A percentile compares a stretch with the other conserved stretches of the same genome.
Evolutionary conservation across 2,888 invertebrate genomes (phyloP).

Genomic region (Cryptocephalus moraei): DNA sequence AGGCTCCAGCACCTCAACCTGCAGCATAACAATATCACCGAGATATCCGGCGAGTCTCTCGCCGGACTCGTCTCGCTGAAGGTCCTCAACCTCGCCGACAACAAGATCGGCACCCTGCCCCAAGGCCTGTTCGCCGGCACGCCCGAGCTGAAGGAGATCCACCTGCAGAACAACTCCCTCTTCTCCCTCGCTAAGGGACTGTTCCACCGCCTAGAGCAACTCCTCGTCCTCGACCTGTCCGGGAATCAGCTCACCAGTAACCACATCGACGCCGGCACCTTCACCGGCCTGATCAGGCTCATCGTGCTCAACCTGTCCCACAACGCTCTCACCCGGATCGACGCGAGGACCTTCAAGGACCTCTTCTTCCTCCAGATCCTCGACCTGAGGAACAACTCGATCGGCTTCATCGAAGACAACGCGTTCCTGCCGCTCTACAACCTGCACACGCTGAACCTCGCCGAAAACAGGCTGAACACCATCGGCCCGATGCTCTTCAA

Average conservation of each 20-base stretch:
- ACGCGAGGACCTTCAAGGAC: slow-evolving; percentile 77
- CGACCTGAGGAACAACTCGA: slow-evolving; percentile 76
- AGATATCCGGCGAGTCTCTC: slow-evolving; percentile 69
- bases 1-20: slow-evolving; percentile 71
- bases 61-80: slow-evolving; percentile 69
- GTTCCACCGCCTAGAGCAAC: slow-evolving; percentile 73
- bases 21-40: slow-evolving; percentile 73
- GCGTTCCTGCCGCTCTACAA: slow-evolving; percentile 82
- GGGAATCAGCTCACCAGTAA: slow-evolving; percentile 77
- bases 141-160: slow-evolving; percentile 71
- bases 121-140: slow-evolving; percentile 72
- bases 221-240: slow-evolving; percentile 74
- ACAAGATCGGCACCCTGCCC: slow-evolving; percentile 70
- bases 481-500: slow-evolving; percentile 74
- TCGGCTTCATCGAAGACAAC: slow-evolving; percentile 80
- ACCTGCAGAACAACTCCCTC: slow-evolving; percentile 75
- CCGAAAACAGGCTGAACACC: slow-evolving; percentile 75
- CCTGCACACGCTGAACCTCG: slow-evolving; percentile 78
- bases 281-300: slow-evolving; percentile 72
- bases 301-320: slow-evolving; percentile 78
- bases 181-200: slow-evolving; percentile 72
- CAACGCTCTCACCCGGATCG: slow-evolving; percentile 75
- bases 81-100: slow-evolving; percentile 77
- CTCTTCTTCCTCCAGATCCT: slow-evolving; percentile 77
- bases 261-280: slow-evolving; percentile 76